Evolutionary conservation across 2,797 vertebrate genomes (phyloP).

Genomic region (Sebastes hubbsi): DNA sequence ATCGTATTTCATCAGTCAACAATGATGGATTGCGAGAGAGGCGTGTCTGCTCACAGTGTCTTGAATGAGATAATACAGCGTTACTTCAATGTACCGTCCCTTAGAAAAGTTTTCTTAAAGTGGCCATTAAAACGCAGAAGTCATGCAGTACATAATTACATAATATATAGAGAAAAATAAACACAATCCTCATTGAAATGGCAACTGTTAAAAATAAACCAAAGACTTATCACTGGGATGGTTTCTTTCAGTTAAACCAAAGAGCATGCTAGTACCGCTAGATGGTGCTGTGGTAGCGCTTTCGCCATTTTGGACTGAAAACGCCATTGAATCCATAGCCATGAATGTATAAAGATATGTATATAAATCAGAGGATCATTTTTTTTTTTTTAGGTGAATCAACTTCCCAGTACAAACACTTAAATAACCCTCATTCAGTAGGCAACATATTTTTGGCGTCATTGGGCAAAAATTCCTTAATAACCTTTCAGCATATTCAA

Average conservation of each 20-base stretch:
- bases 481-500: too few relatives aligned
- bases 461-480: too few relatives aligned
- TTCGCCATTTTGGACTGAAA: too few relatives aligned
- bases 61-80: not conserved
- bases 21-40: not conserved
- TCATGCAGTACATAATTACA: not conserved
- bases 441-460: too few relatives aligned
- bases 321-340: too few relatives aligned
- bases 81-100: not conserved
- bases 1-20: constrained; percentile 32
- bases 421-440: too few relatives aligned
- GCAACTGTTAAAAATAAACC: not conserved
- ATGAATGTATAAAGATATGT: too few relatives aligned
- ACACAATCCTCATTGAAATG: not conserved
- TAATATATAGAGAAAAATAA: not conserved
- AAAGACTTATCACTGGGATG: not conserved
- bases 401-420: too few relatives aligned
- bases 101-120: not conserved
- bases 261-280: too few relatives aligned
- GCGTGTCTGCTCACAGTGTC: not conserved
- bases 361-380: too few relatives aligned
- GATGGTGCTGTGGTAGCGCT: too few relatives aligned
- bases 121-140: not conserved
- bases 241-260: not conserved
- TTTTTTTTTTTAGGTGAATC: too few relatives aligned